Evolutionary conservation across 2,113 vertebrate genomes (phyloP), one percentile per base, ranked within the genome.

Genomic region (Eptesicus fuscus): DNA sequence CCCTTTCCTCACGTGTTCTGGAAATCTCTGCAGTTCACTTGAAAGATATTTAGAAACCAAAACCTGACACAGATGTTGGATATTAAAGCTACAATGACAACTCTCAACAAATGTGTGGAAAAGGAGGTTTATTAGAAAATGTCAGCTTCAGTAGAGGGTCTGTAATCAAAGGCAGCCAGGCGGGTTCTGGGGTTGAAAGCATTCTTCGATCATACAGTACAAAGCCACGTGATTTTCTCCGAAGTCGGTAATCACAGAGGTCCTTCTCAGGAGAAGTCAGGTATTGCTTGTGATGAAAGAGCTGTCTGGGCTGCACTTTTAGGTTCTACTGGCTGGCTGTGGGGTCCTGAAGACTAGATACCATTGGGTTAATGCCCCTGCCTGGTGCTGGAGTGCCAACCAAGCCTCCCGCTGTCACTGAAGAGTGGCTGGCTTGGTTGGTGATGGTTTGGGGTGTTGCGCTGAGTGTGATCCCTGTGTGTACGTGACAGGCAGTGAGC

Each of bases 291-390:
- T 76, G 51, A 17, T 4, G 42, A 67, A 53, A 70, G 65, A 42
- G 12, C 32, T 59, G 22, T 10, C 56, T 25, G 22, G 56, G 22
- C 56, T 61, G 56, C 56, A 25, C 56, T 61, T 11, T 10, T 9
- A 73, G 25, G 16, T 8, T 14, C 28, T 23, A 0, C 18, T 14
- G n/a, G 23, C 12, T 35, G 35, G 5, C 6, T 14, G 32, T 61
- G 40, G 9, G 4, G 17, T 61, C 35, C 2, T 35, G 16, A 5
- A 4, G 42, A 30, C 0, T 6, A 1, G 78, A 7, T 35, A 2
- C 28, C 16, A 16, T 3, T 32, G 22, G 17, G 47, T 10, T 37
- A 5, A 8, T 20, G 23, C 25, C 40, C 35, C 13, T 47, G 22
- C 5, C 67, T 18, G n/a, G 3, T 30, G 47, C 20, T 23, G 0